Percentiles rank a stretch among this genome's conserved stretches.
These are phyloP conservation scores for Neodiprion fabricii DNA, from an alignment of 1,140 invertebrate genomes.

Conservation along the genomic window DNA sequence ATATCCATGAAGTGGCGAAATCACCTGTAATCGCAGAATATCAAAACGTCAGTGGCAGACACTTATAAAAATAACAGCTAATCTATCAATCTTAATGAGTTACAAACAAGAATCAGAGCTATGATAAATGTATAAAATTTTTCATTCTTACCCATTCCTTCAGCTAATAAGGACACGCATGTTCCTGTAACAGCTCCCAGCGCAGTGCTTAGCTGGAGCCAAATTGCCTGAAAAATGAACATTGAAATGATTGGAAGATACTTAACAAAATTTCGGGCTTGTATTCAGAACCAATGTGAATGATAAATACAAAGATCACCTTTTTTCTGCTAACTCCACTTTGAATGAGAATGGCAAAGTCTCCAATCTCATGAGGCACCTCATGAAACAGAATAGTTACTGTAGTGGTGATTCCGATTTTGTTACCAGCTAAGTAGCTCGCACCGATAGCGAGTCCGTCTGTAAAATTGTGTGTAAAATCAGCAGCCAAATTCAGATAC, in stretches of 20 bases:
- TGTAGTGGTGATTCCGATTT: slow-evolving; percentile 86
- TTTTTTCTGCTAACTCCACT: slow-evolving; percentile 89
- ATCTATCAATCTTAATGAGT: background rate
- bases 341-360: slow-evolving; percentile 96
- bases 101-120: slow-evolving; percentile 4
- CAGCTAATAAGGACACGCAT: slow-evolving; percentile 81
- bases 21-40: slow-evolving; percentile 64
- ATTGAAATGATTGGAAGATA: slow-evolving; percentile 13
- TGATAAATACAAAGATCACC: slow-evolving; percentile 55
- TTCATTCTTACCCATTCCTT: slow-evolving; percentile 67
- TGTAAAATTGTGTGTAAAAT: slow-evolving; percentile 96
- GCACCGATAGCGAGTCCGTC: slow-evolving; percentile 97
- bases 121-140: slow-evolving; percentile 8
- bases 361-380: slow-evolving; percentile 98
- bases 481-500: slow-evolving; percentile 92
- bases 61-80: background rate
- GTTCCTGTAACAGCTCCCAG: slow-evolving; percentile 93
- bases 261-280: background rate
- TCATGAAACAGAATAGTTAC: slow-evolving; percentile 95
- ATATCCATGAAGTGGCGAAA: slow-evolving; percentile 81
- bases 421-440: slow-evolving; percentile 90
- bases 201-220: slow-evolving; percentile 91
- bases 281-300: slow-evolving; percentile 12
- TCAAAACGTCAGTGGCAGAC: too few relatives aligned
- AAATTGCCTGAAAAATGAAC: slow-evolving; percentile 76